Evolutionary conservation across 2,888 invertebrate species (phyloP).

Genomic region (Eupithecia inturbata): DNA sequence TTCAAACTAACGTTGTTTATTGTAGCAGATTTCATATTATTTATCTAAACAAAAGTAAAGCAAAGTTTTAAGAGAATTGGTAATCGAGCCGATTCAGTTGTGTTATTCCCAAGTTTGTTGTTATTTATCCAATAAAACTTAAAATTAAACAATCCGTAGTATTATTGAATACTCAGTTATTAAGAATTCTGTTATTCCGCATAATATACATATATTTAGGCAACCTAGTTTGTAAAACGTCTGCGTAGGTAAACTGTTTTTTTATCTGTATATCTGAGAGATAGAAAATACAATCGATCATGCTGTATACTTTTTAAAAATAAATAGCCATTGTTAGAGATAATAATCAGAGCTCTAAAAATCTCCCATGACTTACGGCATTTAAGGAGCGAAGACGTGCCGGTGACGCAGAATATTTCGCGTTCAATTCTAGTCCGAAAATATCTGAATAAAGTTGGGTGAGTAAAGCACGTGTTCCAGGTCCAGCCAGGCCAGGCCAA

Average conservation of each 20-base stretch:
- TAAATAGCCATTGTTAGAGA: too few relatives aligned
- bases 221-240: neutral
- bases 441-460: too few relatives aligned
- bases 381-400: too few relatives aligned
- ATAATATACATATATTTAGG: neutral
- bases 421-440: too few relatives aligned
- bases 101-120: neutral
- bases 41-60: neutral
- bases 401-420: too few relatives aligned
- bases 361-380: too few relatives aligned
- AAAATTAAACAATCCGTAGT: neutral
- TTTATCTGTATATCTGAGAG: neutral
- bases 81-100: neutral
- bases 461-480: too few relatives aligned
- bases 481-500: too few relatives aligned
- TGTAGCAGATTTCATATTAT: neutral
- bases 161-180: neutral
- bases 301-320: too few relatives aligned
- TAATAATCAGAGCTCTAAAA: too few relatives aligned
- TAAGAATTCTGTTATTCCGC: neutral
- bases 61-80: conserved; percentile 1
- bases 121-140: neutral
- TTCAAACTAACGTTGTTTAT: neutral
- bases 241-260: neutral
- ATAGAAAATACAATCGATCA: neutral